A percentile compares a stretch with the other conserved stretches of the same genome.
These are phyloP conservation scores for Frankliniella fusca DNA, from an alignment of 2,888 invertebrate genomes.

Conservation along the genomic window DNA sequence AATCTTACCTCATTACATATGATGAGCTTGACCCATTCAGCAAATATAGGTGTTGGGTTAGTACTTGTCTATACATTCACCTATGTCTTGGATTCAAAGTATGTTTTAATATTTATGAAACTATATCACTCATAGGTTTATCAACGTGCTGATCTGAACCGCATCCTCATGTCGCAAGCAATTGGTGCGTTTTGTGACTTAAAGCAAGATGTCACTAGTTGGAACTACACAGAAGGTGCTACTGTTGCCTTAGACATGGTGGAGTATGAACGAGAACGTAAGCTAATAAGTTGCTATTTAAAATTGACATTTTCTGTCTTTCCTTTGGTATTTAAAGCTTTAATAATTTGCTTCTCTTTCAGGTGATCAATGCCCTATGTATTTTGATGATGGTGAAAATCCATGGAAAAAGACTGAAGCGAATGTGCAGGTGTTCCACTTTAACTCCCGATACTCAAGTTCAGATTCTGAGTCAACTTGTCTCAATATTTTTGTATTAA, in stretches of 20 bases:
- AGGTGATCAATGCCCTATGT: slow-evolving; percentile 95
- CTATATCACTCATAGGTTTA: slow-evolving; percentile 52
- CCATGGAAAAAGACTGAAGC: slow-evolving; percentile 75
- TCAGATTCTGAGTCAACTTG: not conserved
- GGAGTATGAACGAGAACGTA: slow-evolving; percentile 87
- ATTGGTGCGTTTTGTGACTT: slow-evolving; percentile 88
- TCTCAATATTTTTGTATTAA: not conserved
- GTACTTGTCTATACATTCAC: slow-evolving; percentile 35
- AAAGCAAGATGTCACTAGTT: slow-evolving; percentile 84
- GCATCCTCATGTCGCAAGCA: slow-evolving; percentile 75
- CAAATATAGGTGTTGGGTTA: slow-evolving; percentile 93
- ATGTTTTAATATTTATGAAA: too few relatives aligned
- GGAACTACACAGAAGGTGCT: slow-evolving; percentile 86
- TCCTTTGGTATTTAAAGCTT: slow-evolving; percentile 30
- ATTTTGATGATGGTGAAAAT: slow-evolving; percentile 89
- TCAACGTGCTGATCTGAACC: slow-evolving; percentile 88
- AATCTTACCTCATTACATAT: slow-evolving; percentile 91
- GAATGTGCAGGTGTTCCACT: slow-evolving; percentile 66
- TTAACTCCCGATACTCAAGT: slow-evolving; percentile 47
- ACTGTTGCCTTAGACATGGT: slow-evolving; percentile 86
- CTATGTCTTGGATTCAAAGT: too few relatives aligned
- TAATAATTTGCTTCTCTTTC: slow-evolving; percentile 41
- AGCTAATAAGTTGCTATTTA: slow-evolving; percentile 44
- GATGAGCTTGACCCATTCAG: slow-evolving; percentile 95
- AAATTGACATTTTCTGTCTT: slow-evolving; percentile 29